Conservation (phyloP, 1,140 invertebrate species). For the Hesperophylax magnus region DNA sequence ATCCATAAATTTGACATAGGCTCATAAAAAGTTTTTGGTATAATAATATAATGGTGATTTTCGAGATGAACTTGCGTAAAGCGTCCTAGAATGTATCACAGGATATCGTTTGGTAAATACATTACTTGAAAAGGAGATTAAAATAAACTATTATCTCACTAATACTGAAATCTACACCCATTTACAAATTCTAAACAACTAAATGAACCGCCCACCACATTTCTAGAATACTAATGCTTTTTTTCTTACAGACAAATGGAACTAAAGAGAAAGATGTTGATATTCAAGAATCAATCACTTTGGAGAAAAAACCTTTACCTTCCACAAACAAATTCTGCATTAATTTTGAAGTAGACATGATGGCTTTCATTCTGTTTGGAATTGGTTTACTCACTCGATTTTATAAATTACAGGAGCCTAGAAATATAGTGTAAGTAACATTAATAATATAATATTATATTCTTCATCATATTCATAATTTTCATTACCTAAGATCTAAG, state of each 20-base stretch:
- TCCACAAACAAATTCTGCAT: conserved; percentile 68
- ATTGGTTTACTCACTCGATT: conserved; percentile 82
- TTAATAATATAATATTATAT: conserved; percentile 1
- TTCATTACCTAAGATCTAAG: too few relatives aligned
- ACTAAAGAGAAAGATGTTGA: conserved; percentile 58
- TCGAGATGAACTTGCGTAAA: too few relatives aligned
- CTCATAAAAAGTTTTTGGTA: too few relatives aligned
- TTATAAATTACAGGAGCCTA: conserved; percentile 87
- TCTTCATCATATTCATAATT: not conserved
- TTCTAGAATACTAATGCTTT: not conserved
- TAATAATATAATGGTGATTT: too few relatives aligned
- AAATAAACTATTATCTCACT: not conserved
- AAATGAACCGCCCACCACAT: not conserved
- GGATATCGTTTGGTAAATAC: too few relatives aligned
- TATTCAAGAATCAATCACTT: conserved; percentile 6
- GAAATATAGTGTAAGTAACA: conserved; percentile 88
- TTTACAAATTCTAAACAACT: not conserved
- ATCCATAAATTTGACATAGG: too few relatives aligned
- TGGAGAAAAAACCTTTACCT: not conserved
- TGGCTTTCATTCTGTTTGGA: conserved; percentile 80
- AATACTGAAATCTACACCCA: not conserved
- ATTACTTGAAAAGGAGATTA: not conserved
- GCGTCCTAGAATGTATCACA: too few relatives aligned
- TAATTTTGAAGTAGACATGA: conserved; percentile 82
- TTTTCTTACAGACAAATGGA: conserved; percentile 60